Percentiles rank a stretch among this genome's conserved stretches.
These are phyloP conservation scores for Drosophila lutescens DNA, from an alignment of 2,888 invertebrate genomes.

Conservation along the genomic window DNA sequence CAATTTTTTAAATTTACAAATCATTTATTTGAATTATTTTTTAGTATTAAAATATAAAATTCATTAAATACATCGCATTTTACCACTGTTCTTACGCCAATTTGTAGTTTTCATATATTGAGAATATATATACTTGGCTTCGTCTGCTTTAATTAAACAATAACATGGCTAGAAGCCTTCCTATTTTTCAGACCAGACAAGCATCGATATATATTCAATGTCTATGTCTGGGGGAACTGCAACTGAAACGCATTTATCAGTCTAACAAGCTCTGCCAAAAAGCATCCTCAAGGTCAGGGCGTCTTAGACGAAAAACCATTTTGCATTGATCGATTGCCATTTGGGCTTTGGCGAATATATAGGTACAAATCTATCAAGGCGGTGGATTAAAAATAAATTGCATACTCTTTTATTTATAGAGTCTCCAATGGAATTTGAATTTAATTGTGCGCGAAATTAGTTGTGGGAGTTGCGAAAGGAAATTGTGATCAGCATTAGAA, in stretches of 20 bases:
- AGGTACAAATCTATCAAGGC: conserved; percentile 38
- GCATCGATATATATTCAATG: conserved; percentile 16
- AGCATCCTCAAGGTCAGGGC: conserved; percentile 40
- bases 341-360: conserved; percentile 17
- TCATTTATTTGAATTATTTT: too few species aligned
- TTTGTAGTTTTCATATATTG: background rate
- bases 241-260: conserved; percentile 68
- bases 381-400: conserved; percentile 53
- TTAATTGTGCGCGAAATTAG: conserved; percentile 38
- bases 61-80: too few species aligned
- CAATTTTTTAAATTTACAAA: too few species aligned
- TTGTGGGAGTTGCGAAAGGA: conserved; percentile 8
- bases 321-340: conserved; percentile 69
- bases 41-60: too few species aligned
- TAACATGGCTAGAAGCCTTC: conserved; percentile 12
- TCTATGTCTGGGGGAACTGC: conserved; percentile 36
- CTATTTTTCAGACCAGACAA: conserved; percentile 7
- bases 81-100: background rate
- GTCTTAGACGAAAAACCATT: conserved; percentile 32
- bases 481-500: background rate
- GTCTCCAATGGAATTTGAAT: conserved; percentile 22
- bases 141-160: conserved; percentile 4
- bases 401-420: conserved; percentile 34
- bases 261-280: conserved; percentile 42
- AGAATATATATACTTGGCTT: background rate